Conservation (phyloP, 2,113 vertebrate genomes). For the Gracilinanus agilis region DNA sequence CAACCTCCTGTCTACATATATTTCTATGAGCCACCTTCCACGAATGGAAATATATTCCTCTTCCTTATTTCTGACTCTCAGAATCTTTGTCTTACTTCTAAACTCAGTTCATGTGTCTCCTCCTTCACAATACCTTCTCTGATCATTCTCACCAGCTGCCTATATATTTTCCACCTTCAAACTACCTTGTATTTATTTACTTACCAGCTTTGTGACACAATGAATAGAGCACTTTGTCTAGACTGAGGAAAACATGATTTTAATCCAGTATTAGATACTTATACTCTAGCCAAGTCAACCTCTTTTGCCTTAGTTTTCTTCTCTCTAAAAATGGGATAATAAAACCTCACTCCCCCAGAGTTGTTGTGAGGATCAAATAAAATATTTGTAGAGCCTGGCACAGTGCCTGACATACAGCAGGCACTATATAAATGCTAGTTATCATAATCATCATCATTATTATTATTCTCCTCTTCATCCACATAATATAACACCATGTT, state of each 20-base stretch:
- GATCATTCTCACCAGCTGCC: not conserved
- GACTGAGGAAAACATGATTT: not conserved
- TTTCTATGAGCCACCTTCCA: not conserved
- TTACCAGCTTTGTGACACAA: not conserved
- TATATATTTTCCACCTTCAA: not conserved
- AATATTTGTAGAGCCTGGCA: not conserved
- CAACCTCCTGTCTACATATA: not conserved
- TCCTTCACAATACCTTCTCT: not conserved
- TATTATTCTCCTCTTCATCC: not conserved
- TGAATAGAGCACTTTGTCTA: not conserved
- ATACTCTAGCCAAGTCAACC: not conserved
- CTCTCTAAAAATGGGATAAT: not conserved
- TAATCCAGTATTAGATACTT: not conserved
- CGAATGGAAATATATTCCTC: not conserved
- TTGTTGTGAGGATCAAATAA: not conserved
- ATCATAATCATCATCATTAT: too few relatives aligned
- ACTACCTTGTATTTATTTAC: not conserved
- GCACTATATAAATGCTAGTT: not conserved
- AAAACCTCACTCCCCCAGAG: not conserved
- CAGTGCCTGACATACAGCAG: not conserved
- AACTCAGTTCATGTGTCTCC: not conserved
- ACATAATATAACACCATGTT: not conserved
- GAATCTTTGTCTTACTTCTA: not conserved
- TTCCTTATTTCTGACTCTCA: not conserved
- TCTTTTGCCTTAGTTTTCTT: not conserved